A percentile compares a stretch with the other conserved stretches of the same genome.
Conservation (phyloP, 2,797 vertebrate species). For the Hafferia zeledoni region DNA sequence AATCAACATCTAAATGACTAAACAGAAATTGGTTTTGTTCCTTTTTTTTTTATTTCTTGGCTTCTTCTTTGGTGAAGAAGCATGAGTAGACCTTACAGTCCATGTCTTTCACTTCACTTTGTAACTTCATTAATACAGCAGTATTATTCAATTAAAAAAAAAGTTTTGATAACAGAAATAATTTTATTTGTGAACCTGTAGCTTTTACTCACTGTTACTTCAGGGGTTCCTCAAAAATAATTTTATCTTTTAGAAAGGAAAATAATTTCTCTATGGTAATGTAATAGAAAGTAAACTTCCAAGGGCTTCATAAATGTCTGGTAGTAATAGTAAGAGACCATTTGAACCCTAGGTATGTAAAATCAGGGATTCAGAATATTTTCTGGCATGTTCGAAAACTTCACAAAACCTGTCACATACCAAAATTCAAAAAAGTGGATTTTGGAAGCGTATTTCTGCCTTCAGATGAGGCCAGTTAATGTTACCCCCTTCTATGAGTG, state of each 20-base stretch:
- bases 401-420: background rate
- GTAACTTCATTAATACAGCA: background rate
- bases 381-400: background rate
- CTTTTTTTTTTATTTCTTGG: background rate
- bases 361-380: background rate
- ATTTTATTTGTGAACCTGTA: background rate
- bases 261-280: background rate
- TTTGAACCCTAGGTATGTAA: background rate
- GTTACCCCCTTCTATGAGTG: accelerated
- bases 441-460: background rate
- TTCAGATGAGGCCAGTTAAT: background rate
- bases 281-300: background rate
- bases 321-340: background rate
- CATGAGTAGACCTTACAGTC: background rate
- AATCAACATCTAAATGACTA: background rate
- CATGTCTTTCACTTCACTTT: background rate
- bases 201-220: background rate
- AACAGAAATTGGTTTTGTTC: background rate
- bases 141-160: background rate
- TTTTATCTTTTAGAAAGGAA: background rate
- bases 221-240: background rate
- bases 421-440: background rate
- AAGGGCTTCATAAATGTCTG: background rate
- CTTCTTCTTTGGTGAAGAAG: background rate
- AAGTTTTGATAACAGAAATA: background rate